Evolutionary conservation across 2,113 vertebrate species (phyloP).

Genomic region (Scomber japonicus): DNA sequence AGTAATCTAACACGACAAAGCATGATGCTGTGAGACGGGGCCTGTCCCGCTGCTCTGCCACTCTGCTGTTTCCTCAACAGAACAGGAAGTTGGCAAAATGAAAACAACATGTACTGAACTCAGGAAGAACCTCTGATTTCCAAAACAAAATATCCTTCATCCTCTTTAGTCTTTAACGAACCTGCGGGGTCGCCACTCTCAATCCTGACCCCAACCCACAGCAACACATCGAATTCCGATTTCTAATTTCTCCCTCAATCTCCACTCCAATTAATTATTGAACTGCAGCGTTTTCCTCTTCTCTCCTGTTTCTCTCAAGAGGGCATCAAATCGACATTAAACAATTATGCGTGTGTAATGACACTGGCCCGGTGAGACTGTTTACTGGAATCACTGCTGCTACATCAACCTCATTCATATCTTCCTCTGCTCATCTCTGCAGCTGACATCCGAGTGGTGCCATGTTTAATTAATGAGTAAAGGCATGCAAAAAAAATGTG

Average conservation of each 20-base stretch:
- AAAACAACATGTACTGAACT: constrained; percentile 9
- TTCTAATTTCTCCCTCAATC: constrained; percentile 4
- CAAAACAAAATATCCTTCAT: constrained; percentile 1
- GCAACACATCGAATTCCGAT: not conserved
- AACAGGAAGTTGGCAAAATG: constrained; percentile 34
- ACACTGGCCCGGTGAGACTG: not conserved
- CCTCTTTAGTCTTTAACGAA: not conserved
- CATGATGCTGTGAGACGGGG: not conserved
- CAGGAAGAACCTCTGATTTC: constrained; percentile 17
- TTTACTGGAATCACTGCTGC: not conserved
- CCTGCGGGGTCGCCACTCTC: not conserved
- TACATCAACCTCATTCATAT: not conserved
- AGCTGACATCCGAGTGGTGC: constrained; percentile 8
- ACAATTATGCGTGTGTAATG: too few species aligned
- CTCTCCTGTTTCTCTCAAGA: not conserved
- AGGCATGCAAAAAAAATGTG: constrained; percentile 16
- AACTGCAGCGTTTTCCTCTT: not conserved
- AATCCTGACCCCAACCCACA: not conserved
- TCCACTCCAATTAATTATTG: constrained; percentile 2
- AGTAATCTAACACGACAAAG: not conserved
- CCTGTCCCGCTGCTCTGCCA: not conserved
- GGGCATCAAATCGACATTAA: not conserved
- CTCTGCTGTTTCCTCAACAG: not conserved
- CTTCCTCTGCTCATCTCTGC: constrained; percentile 34
- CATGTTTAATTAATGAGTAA: constrained; percentile 51